Base-by-base conservation (phyloP, 2,113 vertebrate genomes). In the Paralichthys olivaceus region DNA sequence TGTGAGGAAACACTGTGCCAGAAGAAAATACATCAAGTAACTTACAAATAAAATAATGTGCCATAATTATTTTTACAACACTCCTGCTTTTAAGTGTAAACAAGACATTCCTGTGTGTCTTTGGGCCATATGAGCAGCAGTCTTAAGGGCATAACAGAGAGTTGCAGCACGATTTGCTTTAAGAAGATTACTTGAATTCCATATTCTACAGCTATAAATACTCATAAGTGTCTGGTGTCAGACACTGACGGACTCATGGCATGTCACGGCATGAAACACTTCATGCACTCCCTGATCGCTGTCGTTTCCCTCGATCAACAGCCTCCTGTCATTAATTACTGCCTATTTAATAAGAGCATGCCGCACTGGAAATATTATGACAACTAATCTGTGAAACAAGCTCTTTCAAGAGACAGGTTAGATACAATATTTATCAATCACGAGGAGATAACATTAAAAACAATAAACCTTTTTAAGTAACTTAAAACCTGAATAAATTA, bases 281-380 rank as follows among this genome's bases (percentile, higher is more conserved):
- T 29, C 57, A 43, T 56, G n/a, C 43, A 28, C 63, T 55, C 20
- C 67, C 17, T 12, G 3, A 34, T 29, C 8, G 26, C 51, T 65
- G 23, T 65, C 47, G 49, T 65, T 61, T 71, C 23, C 72, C 47
- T 71, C 66, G 0, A 26, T 72, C 59, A 37, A 67, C 17, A 34
- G 29, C 51, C 70, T 82, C 40, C 25, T 83, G 40, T 62, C 23
- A 61, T 79, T 85, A 76, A 83, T 70, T 63, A 64, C 62, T 57
- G 61, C 57, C 59, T 71, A 59, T 60, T 4, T 23, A 65, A 62
- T 45, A 1, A 56, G 8, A 12, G 17, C 57, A 61, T 7, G 22
- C 11, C 1, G 20, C 26, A 26, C 54, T 56, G 64, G 14, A 53
- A 17, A 49, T 49, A 17, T 15, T 77, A 71, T 72, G 76, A 34